phyloP scores from a whole-genome alignment of 2,113 vertebrate species.

The Macroglossus sobrinus region DNA sequence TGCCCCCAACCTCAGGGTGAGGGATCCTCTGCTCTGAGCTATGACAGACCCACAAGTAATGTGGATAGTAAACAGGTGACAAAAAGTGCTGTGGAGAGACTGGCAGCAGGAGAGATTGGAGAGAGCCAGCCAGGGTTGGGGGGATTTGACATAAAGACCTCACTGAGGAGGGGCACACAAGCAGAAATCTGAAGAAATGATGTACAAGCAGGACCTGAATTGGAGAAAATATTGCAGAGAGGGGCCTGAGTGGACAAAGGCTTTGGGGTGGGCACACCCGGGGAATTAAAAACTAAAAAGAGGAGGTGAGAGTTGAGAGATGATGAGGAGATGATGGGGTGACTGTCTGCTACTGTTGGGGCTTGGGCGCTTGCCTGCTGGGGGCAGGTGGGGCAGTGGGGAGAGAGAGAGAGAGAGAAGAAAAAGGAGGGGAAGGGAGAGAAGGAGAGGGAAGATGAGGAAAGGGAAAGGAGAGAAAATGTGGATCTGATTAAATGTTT shows the following conservation, averaged over 20 bases:
- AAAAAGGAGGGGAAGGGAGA: background rate
- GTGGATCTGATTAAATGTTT: background rate
- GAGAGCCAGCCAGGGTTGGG: background rate
- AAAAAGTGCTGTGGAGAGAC: background rate
- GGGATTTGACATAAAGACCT: background rate
- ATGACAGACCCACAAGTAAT: background rate
- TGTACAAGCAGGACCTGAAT: background rate
- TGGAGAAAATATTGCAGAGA: background rate
- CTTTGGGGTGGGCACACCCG: background rate
- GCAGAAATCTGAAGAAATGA: background rate
- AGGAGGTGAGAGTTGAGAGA: background rate
- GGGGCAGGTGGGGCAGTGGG: no score
- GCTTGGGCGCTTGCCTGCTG: background rate
- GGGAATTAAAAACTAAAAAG: background rate
- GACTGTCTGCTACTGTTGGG: background rate
- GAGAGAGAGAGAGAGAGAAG: background rate
- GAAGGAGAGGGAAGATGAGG: no score
- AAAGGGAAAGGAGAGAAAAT: no score
- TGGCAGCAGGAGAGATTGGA: background rate
- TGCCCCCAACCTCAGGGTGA: background rate
- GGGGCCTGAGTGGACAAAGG: background rate
- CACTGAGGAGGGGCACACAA: background rate
- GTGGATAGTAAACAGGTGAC: background rate
- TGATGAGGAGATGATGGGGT: fast-evolving
- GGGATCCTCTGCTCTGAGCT: background rate